phyloP scores from a whole-genome alignment of 2,113 vertebrate species.

The rat (Rattus norvegicus) region DNA sequence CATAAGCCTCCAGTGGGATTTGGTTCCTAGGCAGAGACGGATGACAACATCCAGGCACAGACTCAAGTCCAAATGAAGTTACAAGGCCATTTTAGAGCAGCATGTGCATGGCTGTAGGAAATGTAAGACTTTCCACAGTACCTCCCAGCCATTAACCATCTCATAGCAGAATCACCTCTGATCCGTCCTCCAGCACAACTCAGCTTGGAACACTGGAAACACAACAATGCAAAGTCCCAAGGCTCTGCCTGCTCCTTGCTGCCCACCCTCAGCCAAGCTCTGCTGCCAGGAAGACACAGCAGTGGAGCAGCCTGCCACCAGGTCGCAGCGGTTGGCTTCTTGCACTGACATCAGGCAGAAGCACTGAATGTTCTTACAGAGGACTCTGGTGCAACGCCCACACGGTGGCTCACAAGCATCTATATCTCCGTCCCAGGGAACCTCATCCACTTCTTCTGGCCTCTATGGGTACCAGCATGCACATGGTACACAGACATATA shows the following conservation, averaged over 20 bases:
- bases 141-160: conserved; percentile 83
- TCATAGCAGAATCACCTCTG: conserved; percentile 74
- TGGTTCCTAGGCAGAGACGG: conserved; percentile 3
- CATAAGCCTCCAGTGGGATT: background rate
- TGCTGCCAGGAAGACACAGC: conserved; percentile 58
- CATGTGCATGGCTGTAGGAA: conserved; percentile 60
- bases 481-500: background rate
- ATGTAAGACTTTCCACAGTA: conserved; percentile 84
- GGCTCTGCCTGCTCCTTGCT: conserved; percentile 25
- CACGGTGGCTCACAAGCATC: background rate
- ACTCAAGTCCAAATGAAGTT: conserved; percentile 66
- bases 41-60: conserved; percentile 55
- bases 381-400: background rate
- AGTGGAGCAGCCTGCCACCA: conserved; percentile 45
- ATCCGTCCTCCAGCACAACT: conserved; percentile 79
- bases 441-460: background rate
- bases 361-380: background rate
- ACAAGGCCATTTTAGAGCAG: conserved; percentile 70
- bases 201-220: conserved; percentile 80
- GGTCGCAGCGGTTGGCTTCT: conserved; percentile 48
- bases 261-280: background rate
- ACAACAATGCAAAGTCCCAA: conserved; percentile 80
- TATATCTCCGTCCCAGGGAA: background rate
- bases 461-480: background rate
- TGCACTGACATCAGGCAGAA: conserved; percentile 46